A percentile compares a stretch with the other conserved stretches of the same genome.
Evolutionary conservation across 1,140 invertebrate species (phyloP).

Genomic region (Thaumatotibia leucotreta): DNA sequence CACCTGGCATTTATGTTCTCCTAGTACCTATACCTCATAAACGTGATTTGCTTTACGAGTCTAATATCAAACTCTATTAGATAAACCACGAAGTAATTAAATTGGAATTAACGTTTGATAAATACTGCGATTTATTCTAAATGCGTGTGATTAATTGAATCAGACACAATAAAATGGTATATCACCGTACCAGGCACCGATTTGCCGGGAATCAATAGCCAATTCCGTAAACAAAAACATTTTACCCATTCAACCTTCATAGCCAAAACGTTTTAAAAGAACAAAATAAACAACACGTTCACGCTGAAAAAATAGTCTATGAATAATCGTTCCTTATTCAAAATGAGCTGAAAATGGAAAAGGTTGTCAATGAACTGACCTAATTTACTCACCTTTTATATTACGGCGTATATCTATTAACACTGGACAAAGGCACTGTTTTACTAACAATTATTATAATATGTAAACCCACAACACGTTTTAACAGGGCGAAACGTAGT

Average conservation of each 20-base stretch:
- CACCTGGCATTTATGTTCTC: background rate
- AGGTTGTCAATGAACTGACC: slow-evolving; percentile 36
- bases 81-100: background rate
- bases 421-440: slow-evolving; percentile 56
- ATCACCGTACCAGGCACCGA: slow-evolving; percentile 25
- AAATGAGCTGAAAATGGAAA: background rate
- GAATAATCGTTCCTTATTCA: background rate
- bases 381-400: slow-evolving; percentile 45
- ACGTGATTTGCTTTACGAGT: background rate
- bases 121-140: background rate
- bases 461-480: slow-evolving; percentile 39
- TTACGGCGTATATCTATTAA: slow-evolving; percentile 28
- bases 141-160: background rate
- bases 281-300: slow-evolving; percentile 11
- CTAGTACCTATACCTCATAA: background rate
- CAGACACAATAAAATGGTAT: slow-evolving; percentile 11
- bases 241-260: slow-evolving; percentile 29
- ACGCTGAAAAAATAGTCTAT: slow-evolving; percentile 8
- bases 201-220: slow-evolving; percentile 30
- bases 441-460: slow-evolving; percentile 28
- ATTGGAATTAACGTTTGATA: background rate
- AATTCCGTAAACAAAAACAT: slow-evolving; percentile 35
- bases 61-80: background rate
- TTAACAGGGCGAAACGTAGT: slow-evolving; percentile 27
- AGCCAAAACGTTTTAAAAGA: slow-evolving; percentile 18